Conservation (phyloP, 2,888 invertebrate species). For the Drosophila macrospina region DNA sequence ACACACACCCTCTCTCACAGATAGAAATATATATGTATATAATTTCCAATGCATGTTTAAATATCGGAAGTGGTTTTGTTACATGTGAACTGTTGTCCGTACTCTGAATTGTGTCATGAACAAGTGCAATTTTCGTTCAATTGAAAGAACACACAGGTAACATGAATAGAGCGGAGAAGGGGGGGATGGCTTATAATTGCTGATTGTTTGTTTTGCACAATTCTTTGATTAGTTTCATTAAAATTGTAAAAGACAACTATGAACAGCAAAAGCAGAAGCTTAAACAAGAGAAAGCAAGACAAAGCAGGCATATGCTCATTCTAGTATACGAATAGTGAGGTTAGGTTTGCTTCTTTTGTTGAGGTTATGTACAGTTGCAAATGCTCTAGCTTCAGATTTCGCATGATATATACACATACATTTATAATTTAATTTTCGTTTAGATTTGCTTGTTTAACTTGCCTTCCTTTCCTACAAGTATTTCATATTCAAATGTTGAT, state of each 20-base stretch:
- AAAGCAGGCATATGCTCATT: conserved; percentile 17
- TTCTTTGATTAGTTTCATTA: conserved; percentile 47
- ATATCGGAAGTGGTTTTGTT: neutral
- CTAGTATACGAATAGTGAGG: conserved; percentile 11
- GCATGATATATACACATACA: neutral
- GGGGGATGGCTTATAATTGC: neutral
- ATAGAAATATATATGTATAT: neutral
- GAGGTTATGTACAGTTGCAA: conserved; percentile 20
- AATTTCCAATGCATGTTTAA: neutral
- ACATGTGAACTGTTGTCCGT: conserved; percentile 8
- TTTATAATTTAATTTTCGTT: conserved; percentile 35
- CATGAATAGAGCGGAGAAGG: neutral
- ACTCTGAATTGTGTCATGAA: conserved; percentile 31
- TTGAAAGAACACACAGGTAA: conserved; percentile 49
- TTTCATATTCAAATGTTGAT: conserved; percentile 10
- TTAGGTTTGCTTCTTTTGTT: conserved; percentile 12
- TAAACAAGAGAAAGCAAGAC: conserved; percentile 18
- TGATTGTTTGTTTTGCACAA: conserved; percentile 45
- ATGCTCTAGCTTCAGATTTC: conserved; percentile 5
- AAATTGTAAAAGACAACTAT: conserved; percentile 40
- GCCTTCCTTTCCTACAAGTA: conserved; percentile 1
- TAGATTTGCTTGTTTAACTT: conserved; percentile 39
- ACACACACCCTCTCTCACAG: neutral
- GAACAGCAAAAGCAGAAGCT: conserved; percentile 10
- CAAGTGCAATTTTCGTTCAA: conserved; percentile 62